Base-by-base conservation (phyloP, 2,797 vertebrate genomes). In the Acanthiza pusilla region DNA sequence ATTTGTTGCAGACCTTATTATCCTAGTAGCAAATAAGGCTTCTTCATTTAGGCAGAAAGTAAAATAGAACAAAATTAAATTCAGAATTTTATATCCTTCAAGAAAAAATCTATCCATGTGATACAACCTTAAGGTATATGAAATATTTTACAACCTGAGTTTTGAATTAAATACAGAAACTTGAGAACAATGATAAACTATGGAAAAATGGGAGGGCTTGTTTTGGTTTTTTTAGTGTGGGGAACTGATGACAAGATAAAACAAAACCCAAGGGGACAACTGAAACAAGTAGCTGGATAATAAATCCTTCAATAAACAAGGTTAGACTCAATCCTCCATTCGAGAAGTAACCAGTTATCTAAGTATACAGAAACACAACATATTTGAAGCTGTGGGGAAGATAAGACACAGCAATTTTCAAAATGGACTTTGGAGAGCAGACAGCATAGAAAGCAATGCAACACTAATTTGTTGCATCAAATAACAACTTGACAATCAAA, bases 1-100 rank as follows among this genome's bases (percentile, higher is more conserved):
- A 61, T 53, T 80, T 72, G 94, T 70, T 92, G 96, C 94, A 95
- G 98, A 91, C 88, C 94, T 97, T 92, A 97, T 97, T 84, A 97
- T 78, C 87, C 95, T 98, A 78, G 98, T 98, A 95, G 93, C 88
- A 94, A 97, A 97, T 47, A 98, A 97, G 30, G 83, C 80, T 73
- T 97, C 98, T 98, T 96, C 93, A 66, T 95, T 95, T 92, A 93
- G 47, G 43, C 47, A 90, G 29, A 91, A 95, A 94, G 30, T 27
- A 95, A 65, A 96, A 93, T 2, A 82, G 40, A 96, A 89, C 11
- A 58, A 95, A 58, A 81, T 94, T 65, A 89, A 70, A 88, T 50
- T 66, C 21, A 82, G 66, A 75, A 60, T 48, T 68, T 60, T 34
- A 65, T 16, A 16, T 11, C 18, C 12, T 74, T 66, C 43, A 30